Percentiles rank a stretch among this genome's conserved stretches.
Evolutionary conservation across 92 coral and sea anemone species (phyloP).

Genomic region (Bergia puertoricense): DNA sequence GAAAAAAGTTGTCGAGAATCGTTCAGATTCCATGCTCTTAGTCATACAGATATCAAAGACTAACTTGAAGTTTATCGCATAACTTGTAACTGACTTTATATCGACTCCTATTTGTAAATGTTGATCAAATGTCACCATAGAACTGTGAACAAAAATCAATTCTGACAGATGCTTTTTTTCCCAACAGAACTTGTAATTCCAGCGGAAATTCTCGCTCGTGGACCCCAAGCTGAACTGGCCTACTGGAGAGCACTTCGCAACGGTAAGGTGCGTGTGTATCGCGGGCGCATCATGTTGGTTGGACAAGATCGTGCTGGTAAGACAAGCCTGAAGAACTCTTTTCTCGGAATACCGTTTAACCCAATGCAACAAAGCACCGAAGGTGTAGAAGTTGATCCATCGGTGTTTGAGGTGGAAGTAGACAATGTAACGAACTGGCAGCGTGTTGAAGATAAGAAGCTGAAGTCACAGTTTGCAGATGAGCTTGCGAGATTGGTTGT

Average conservation of each 20-base stretch:
- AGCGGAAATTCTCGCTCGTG: conserved; percentile 77
- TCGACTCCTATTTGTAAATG: neutral
- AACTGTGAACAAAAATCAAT: neutral
- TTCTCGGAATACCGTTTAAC: conserved; percentile 74
- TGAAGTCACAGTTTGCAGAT: conserved; percentile 71
- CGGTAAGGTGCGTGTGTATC: conserved; percentile 77
- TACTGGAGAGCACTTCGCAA: conserved; percentile 70
- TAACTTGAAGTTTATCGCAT: no score
- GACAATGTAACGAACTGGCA: conserved; percentile 81
- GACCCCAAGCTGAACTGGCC: conserved; percentile 75
- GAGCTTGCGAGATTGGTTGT: conserved; percentile 79
- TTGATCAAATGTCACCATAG: neutral
- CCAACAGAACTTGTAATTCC: conserved; percentile 51
- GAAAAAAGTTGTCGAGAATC: no score
- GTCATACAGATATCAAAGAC: no score
- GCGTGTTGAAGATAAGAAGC: conserved; percentile 55
- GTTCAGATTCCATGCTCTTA: no score
- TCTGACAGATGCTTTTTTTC: neutral
- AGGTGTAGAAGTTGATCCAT: conserved; percentile 84
- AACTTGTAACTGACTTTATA: no score
- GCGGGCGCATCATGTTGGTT: conserved; percentile 86
- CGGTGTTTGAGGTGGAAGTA: conserved; percentile 70
- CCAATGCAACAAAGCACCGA: conserved; percentile 76
- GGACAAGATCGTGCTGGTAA: conserved; percentile 96
- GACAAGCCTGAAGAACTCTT: conserved; percentile 90